Percentiles rank a stretch among this genome's conserved stretches.
phyloP scores from a whole-genome alignment of 2,113 vertebrate genomes.

The Gallinago paraguaiae region DNA sequence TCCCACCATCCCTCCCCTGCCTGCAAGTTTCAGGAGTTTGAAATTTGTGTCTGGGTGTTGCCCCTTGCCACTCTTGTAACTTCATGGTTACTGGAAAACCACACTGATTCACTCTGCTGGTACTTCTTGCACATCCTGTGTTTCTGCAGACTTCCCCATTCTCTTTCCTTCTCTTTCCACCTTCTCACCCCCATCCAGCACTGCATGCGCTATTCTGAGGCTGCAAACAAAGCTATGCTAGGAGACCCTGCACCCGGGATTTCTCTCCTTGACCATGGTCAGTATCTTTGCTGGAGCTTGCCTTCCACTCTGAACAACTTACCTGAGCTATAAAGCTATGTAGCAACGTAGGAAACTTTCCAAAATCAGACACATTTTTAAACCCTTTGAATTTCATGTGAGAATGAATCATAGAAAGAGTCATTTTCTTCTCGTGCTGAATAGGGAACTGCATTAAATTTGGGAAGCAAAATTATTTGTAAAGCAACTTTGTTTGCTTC shows the following conservation, averaged over 20 bases:
- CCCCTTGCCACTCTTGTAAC: neutral
- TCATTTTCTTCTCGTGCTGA: neutral
- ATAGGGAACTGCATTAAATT: neutral
- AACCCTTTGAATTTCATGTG: neutral
- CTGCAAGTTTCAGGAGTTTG: neutral
- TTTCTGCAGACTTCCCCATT: neutral
- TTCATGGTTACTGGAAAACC: neutral
- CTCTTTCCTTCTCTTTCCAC: neutral
- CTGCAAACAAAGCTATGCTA: neutral
- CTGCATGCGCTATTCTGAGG: neutral
- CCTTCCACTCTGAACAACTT: neutral
- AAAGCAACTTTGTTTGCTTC: neutral
- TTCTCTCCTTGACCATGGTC: slow-evolving; percentile 16
- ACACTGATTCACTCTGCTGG: neutral
- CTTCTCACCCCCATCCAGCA: neutral
- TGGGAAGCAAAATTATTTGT: neutral
- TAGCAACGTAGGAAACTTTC: neutral
- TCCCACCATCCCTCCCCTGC: neutral
- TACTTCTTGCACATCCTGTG: neutral
- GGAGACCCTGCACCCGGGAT: neutral
- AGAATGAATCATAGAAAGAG: slow-evolving; percentile 27
- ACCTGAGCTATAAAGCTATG: neutral
- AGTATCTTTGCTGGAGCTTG: slow-evolving; percentile 5
- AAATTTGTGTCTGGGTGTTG: neutral
- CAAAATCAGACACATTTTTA: neutral